phyloP scores from a whole-genome alignment of 2,797 vertebrate species.

The Neopelma chrysocephalum region DNA sequence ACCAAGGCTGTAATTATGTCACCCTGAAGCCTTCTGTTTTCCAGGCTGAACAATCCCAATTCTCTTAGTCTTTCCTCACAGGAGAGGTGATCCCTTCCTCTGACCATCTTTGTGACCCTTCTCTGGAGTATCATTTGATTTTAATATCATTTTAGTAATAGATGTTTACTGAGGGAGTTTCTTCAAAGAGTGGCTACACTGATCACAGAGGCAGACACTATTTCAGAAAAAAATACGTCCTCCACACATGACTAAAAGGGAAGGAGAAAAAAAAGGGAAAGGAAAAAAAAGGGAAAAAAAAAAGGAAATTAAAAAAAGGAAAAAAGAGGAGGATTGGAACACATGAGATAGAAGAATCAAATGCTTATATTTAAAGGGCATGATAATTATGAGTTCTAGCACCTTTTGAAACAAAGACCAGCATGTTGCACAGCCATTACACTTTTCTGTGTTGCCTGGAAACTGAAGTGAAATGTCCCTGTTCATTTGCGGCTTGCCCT shows the following conservation, averaged over 20 bases:
- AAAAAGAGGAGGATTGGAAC: not conserved
- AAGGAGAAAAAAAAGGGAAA: not conserved
- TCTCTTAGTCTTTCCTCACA: not conserved
- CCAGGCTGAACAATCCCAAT: not conserved
- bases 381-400: not conserved
- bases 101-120: not conserved
- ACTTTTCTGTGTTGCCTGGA: slow-evolving; percentile 25
- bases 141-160: not conserved
- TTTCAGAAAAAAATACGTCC: not conserved
- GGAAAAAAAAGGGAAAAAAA: rapidly evolving
- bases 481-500: not conserved
- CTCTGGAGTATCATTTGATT: not conserved
- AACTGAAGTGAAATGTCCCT: slow-evolving; percentile 4
- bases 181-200: not conserved
- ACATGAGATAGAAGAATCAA: not conserved
- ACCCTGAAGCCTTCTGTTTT: not conserved
- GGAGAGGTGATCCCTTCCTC: not conserved
- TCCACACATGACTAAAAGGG: not conserved
- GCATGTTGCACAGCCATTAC: not conserved
- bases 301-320: not conserved
- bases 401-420: not conserved
- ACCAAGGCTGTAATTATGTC: not conserved
- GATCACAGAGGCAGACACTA: not conserved
- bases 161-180: not conserved
- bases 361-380: not conserved